Conservation (phyloP, 2,113 vertebrate genomes). For the Psophia crepitans region DNA sequence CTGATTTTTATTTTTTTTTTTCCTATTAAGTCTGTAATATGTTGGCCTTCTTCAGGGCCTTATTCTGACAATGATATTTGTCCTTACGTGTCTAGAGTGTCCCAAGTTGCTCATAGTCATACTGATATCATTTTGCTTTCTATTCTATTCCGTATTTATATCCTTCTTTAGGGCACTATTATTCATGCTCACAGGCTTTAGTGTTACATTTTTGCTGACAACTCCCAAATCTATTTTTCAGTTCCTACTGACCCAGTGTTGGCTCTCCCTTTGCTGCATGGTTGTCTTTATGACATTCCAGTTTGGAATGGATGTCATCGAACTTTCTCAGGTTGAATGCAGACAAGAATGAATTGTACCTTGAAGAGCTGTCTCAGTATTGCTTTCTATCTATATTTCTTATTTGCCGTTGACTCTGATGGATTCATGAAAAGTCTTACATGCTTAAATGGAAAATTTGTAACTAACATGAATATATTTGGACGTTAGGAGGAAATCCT, state of each 20-base stretch:
- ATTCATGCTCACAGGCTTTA: slow-evolving; percentile 54
- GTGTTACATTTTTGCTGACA: slow-evolving; percentile 47
- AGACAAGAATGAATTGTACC: neutral
- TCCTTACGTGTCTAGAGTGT: neutral
- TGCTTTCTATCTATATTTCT: neutral
- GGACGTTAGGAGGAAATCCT: no score
- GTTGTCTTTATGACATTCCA: neutral
- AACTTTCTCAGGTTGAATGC: neutral
- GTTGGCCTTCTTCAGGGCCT: neutral
- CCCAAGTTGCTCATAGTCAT: neutral
- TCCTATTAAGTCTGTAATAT: neutral
- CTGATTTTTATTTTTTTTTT: neutral
- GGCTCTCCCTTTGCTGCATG: slow-evolving; percentile 37
- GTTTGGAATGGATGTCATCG: slow-evolving; percentile 20
- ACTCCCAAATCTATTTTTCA: slow-evolving; percentile 44
- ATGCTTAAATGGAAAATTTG: neutral
- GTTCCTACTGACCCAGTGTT: slow-evolving; percentile 53
- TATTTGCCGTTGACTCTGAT: neutral
- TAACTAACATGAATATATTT: neutral
- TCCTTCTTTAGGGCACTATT: slow-evolving; percentile 29
- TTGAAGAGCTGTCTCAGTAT: neutral
- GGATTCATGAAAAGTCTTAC: neutral
- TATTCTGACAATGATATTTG: neutral
- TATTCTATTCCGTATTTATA: neutral
- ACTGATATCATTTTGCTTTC: neutral